Conservation (phyloP, 2,888 invertebrate species). For the Papilio protenor region DNA sequence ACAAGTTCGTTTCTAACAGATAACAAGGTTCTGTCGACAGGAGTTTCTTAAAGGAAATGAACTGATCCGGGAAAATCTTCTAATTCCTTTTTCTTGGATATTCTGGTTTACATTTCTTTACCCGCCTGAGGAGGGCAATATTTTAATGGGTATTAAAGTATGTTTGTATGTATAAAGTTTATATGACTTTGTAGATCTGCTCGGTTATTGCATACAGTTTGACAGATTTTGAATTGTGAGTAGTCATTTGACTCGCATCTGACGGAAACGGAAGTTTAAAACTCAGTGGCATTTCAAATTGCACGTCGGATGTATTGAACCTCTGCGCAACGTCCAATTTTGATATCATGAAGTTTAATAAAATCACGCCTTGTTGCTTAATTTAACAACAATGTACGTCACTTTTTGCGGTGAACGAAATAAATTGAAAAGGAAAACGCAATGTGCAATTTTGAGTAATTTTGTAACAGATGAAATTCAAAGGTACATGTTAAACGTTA, state of each 20-base stretch:
- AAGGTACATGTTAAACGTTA: neutral
- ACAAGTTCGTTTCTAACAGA: constrained; percentile 16
- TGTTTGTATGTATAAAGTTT: neutral
- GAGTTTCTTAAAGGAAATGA: constrained; percentile 22
- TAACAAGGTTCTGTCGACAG: constrained; percentile 14
- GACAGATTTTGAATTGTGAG: neutral
- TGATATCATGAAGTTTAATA: neutral
- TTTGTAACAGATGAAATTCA: neutral
- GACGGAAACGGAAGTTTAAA: neutral
- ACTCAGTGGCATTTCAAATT: neutral
- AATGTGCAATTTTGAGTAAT: neutral
- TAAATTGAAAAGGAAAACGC: neutral
- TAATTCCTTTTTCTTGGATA: constrained; percentile 20
- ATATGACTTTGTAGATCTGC: neutral
- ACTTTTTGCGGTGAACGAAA: constrained; percentile 7
- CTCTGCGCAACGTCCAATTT: neutral
- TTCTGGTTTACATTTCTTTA: constrained; percentile 3
- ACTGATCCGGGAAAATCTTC: constrained; percentile 13
- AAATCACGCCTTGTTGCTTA: constrained; percentile 10
- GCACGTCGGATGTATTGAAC: neutral
- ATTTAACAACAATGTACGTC: constrained; percentile 1
- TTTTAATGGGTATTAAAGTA: neutral
- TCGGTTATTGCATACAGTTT: neutral
- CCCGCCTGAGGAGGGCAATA: neutral
- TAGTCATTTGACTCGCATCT: neutral